phyloP scores from a whole-genome alignment of 2,113 vertebrate species.

The Corvus moneduloides region DNA sequence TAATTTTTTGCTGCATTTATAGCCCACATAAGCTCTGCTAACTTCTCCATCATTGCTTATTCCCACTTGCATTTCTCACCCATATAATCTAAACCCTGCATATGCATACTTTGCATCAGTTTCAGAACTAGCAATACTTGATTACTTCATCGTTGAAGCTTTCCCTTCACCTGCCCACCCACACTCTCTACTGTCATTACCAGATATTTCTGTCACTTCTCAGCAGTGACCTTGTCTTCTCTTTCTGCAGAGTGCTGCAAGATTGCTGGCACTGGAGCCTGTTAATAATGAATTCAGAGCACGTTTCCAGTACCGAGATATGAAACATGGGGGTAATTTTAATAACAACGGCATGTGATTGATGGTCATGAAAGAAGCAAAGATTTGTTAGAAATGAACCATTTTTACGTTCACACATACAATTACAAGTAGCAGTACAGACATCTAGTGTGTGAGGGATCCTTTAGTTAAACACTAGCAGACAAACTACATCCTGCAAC shows the following conservation, averaged over 20 bases:
- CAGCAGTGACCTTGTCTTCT: constrained; percentile 38
- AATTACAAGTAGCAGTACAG: background rate
- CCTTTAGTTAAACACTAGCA: background rate
- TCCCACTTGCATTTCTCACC: background rate
- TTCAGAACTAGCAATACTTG: background rate
- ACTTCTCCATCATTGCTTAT: background rate
- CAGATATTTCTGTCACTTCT: constrained; percentile 24
- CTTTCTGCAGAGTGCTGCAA: constrained; percentile 19
- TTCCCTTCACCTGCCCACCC: constrained; percentile 6
- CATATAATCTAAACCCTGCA: background rate
- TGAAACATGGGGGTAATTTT: background rate
- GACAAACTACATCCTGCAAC: background rate
- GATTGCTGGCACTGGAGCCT: background rate
- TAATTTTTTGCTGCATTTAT: background rate
- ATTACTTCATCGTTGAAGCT: background rate
- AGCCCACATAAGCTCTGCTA: background rate
- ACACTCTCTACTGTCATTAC: constrained; percentile 4
- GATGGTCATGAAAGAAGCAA: background rate
- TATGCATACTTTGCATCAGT: background rate
- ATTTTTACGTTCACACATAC: background rate
- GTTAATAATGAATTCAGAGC: background rate
- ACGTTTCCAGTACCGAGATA: background rate
- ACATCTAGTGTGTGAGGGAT: background rate
- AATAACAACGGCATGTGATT: background rate
- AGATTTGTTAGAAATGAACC: background rate